Percentiles rank a stretch among this genome's conserved stretches.
These are phyloP conservation scores for Epinephelus moara DNA, from an alignment of 2,113 vertebrate genomes.

Conservation along the genomic window DNA sequence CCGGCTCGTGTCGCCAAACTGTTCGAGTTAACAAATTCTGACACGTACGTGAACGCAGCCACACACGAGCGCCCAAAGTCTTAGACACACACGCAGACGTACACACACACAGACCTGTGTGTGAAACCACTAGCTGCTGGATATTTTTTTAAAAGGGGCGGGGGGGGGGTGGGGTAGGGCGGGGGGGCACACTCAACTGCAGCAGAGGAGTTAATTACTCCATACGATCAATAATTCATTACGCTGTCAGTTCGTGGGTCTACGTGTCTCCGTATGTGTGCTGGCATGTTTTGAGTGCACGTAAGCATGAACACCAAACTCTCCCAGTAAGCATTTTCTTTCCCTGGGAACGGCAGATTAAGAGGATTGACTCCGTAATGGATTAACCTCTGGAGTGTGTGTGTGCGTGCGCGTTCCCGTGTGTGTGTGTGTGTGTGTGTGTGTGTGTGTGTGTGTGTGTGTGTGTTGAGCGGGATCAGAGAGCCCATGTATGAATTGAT, in stretches of 20 bases:
- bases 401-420: conserved; percentile 39
- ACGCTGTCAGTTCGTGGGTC: conserved; percentile 76
- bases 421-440: conserved; percentile 30
- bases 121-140: conserved; percentile 43
- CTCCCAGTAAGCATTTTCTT: conserved; percentile 84
- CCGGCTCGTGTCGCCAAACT: conserved; percentile 55
- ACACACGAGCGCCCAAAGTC: conserved; percentile 43
- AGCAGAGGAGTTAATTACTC: conserved; percentile 84
- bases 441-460: conserved; percentile 36
- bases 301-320: conserved; percentile 78
- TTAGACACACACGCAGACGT: conserved; percentile 20
- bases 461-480: conserved; percentile 73
- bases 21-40: conserved; percentile 70
- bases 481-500: conserved; percentile 83
- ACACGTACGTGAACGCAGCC: conserved; percentile 52
- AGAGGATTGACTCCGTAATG: conserved; percentile 86
- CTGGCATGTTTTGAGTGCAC: conserved; percentile 75
- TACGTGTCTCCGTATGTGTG: conserved; percentile 50
- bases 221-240: conserved; percentile 86
- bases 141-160: conserved; percentile 44
- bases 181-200: conserved; percentile 54
- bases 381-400: conserved; percentile 84
- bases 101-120: not conserved
- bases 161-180: not conserved
- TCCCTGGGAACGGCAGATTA: conserved; percentile 82